A percentile compares a stretch with the other conserved stretches of the same genome.
phyloP scores from a whole-genome alignment of 2,113 vertebrate species.

The Balaeniceps rex region DNA sequence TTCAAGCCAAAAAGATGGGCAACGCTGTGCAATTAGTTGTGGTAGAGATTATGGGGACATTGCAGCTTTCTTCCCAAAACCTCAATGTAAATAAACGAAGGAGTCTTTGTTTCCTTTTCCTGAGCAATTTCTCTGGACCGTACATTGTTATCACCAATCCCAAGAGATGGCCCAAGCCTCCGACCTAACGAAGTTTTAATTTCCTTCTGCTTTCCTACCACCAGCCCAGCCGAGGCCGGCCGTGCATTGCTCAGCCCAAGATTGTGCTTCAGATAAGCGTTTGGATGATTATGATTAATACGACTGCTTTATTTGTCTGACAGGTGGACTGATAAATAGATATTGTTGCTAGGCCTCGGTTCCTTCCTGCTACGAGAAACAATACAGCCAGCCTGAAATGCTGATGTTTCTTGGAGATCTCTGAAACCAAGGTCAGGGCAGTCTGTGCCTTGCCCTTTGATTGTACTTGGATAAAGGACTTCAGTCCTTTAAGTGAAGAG shows the following conservation, averaged over 20 bases:
- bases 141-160: too few relatives aligned
- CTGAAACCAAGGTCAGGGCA: background rate
- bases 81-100: background rate
- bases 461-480: background rate
- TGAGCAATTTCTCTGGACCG: background rate
- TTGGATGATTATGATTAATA: background rate
- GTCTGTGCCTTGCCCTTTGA: background rate
- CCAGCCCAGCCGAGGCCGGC: background rate
- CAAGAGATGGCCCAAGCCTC: background rate
- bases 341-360: background rate
- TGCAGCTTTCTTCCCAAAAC: background rate
- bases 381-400: background rate
- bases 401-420: background rate
- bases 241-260: background rate
- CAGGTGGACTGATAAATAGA: conserved; percentile 12
- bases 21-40: background rate
- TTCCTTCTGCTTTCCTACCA: background rate
- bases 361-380: background rate
- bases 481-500: background rate
- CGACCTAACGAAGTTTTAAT: background rate
- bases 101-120: background rate
- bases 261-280: background rate
- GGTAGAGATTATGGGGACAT: background rate
- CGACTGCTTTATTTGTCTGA: background rate
- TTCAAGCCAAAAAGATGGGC: background rate